phyloP scores from a whole-genome alignment of 2,888 invertebrate genomes.

The Camponotus fellah region DNA sequence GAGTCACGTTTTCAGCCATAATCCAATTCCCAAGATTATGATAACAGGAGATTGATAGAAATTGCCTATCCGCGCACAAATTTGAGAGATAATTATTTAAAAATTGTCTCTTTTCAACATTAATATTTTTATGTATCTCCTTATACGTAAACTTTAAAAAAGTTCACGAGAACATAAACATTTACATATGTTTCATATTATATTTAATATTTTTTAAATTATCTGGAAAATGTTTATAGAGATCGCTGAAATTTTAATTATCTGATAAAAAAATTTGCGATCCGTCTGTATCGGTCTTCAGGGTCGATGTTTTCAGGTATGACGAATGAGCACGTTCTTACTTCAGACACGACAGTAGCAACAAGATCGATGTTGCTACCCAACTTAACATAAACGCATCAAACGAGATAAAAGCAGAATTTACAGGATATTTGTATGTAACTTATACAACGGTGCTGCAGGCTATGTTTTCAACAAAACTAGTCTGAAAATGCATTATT shows the following conservation, averaged over 20 bases:
- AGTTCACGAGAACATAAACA: background rate
- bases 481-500: background rate
- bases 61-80: background rate
- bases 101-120: background rate
- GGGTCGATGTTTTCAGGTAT: conserved; percentile 44
- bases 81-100: background rate
- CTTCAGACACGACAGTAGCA: conserved; percentile 36
- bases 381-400: conserved; percentile 30
- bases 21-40: background rate
- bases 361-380: conserved; percentile 46
- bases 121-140: background rate
- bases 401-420: conserved; percentile 38
- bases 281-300: conserved; percentile 45
- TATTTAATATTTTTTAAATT: conserved; percentile 1
- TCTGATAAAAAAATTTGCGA: conserved; percentile 23
- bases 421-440: background rate
- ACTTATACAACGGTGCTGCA: background rate
- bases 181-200: background rate
- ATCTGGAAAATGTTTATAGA: background rate
- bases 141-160: background rate
- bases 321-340: conserved; percentile 41
- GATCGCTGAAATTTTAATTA: background rate
- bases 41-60: background rate
- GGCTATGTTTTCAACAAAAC: background rate
- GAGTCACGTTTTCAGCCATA: background rate